Percentiles rank a stretch among this genome's conserved stretches.
phyloP scores from a whole-genome alignment of 2,113 vertebrate species.

The Nansenia antarctica region DNA sequence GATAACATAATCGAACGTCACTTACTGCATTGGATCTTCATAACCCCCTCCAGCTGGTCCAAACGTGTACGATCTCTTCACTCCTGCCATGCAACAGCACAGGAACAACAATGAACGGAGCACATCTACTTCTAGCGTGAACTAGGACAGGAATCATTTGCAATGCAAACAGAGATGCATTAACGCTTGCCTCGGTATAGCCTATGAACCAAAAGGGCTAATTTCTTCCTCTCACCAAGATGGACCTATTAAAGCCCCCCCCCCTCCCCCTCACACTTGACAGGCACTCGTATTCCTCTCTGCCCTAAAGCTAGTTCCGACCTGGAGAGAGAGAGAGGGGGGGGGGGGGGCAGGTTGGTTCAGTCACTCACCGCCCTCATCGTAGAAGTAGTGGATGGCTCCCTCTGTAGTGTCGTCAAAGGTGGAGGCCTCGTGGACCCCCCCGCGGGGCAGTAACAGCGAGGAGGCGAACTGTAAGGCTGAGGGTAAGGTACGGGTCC shows the following conservation, averaged over 20 bases:
- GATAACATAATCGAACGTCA: no score
- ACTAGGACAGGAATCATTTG: neutral
- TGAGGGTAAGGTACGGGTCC: conserved; percentile 83
- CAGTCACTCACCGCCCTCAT: conserved; percentile 83
- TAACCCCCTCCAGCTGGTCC: conserved; percentile 87
- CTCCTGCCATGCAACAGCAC: conserved; percentile 65
- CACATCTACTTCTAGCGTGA: neutral
- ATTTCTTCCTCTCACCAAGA: neutral
- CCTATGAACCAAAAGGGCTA: neutral
- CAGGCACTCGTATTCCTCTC: neutral
- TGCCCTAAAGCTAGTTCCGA: neutral
- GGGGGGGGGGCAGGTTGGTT: no score
- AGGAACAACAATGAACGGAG: neutral
- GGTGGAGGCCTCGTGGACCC: conserved; percentile 88
- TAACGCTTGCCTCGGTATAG: neutral
- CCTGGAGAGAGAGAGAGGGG: no score
- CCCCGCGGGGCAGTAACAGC: conserved; percentile 80
- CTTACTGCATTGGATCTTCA: conserved; percentile 86
- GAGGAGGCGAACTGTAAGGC: conserved; percentile 89
- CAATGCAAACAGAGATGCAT: neutral
- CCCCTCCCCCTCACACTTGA: neutral
- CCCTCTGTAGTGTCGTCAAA: conserved; percentile 90
- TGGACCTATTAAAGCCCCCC: neutral
- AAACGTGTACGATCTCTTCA: conserved; percentile 89
- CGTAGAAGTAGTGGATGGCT: conserved; percentile 89